A percentile compares a stretch with the other conserved stretches of the same genome.
phyloP scores from a whole-genome alignment of 37 sponge, comb jelly and placozoan genomes.

The Chondrosia reniformis region DNA sequence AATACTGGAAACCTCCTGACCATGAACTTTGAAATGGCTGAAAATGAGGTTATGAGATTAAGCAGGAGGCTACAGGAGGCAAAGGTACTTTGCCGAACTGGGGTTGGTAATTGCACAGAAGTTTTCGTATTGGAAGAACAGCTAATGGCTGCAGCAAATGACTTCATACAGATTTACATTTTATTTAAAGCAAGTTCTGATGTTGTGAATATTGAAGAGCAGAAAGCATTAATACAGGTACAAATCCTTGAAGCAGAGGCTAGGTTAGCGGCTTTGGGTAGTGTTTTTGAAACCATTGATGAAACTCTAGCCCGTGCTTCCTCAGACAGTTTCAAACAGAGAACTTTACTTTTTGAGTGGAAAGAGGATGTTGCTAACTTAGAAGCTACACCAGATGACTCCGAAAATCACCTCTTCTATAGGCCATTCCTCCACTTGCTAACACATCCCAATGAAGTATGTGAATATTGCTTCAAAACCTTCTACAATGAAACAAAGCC shows the following conservation, averaged over 20 bases:
- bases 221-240: neutral
- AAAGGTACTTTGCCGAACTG: neutral
- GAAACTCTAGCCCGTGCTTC: neutral
- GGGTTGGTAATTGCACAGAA: neutral
- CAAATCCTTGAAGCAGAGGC: neutral
- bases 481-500: neutral
- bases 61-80: neutral
- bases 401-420: neutral
- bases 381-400: neutral
- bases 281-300: neutral
- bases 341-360: neutral
- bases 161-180: conserved; percentile 5
- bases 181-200: neutral
- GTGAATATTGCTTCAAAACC: neutral
- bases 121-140: neutral
- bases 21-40: neutral
- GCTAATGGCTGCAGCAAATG: neutral
- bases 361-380: neutral
- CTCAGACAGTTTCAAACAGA: neutral
- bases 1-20: neutral
- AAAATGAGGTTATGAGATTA: neutral
- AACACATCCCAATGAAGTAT: neutral
- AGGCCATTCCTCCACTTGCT: neutral
- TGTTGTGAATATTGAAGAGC: neutral
- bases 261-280: neutral